Percentiles rank a stretch among this genome's conserved stretches.
Conservation (phyloP, 2,888 invertebrate species). For the Autographa gamma region DNA sequence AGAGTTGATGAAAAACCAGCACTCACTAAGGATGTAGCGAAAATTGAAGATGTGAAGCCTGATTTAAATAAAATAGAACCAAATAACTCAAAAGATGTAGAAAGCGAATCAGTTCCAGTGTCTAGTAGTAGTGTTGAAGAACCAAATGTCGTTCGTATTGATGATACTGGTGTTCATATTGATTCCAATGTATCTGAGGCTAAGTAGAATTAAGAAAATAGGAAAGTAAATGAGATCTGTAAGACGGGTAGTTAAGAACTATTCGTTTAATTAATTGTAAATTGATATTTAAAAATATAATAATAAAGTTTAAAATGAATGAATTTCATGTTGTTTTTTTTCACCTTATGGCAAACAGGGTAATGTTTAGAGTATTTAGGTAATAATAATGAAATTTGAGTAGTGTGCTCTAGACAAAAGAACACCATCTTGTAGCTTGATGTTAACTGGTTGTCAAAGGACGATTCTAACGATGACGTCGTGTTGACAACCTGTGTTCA, state of each 20-base stretch:
- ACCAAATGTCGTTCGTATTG: constrained; percentile 11
- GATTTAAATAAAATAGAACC: not conserved
- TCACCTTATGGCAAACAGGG: too few species aligned
- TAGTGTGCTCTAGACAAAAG: too few species aligned
- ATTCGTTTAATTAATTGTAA: not conserved
- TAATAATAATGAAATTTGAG: too few species aligned
- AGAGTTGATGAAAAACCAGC: not conserved
- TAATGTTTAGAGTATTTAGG: too few species aligned
- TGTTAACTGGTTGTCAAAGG: too few species aligned
- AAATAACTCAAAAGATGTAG: not conserved
- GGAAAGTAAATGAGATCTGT: constrained; percentile 18
- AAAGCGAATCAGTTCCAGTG: not conserved
- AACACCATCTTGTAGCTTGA: too few species aligned
- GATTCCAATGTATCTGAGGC: constrained; percentile 5
- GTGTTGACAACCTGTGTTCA: too few species aligned
- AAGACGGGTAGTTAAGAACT: not conserved
- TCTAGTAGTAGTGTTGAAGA: not conserved
- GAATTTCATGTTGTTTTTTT: too few species aligned
- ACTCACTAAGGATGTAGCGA: not conserved
- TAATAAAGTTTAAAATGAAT: too few species aligned
- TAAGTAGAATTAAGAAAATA: constrained; percentile 3
- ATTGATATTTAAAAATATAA: not conserved
- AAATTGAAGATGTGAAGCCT: not conserved
- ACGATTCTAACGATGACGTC: too few species aligned
- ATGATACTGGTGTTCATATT: constrained; percentile 22